Base-by-base conservation (phyloP, 2,888 invertebrate genomes). In the Gandaritis pyraliata region DNA sequence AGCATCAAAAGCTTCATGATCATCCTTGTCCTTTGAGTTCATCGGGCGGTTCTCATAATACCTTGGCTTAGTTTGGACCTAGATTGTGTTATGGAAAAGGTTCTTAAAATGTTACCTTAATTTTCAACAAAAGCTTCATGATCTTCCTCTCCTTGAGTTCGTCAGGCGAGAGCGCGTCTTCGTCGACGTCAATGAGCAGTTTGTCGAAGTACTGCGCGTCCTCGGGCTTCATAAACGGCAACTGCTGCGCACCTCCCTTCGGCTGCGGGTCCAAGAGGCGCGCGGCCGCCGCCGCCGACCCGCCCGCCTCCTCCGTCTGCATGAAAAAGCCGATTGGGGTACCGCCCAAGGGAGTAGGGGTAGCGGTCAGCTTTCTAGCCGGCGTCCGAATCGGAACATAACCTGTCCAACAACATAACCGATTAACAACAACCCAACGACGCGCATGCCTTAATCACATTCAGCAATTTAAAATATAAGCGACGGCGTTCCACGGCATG, bases 161-260 rank as follows among this genome's bases (percentile, higher is more conserved):
- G 77, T 99, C 99, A 0, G 99, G 98, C 54, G 97, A 96, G 41
- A 99, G 93, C 0, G 96, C 91, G 79, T 99, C 98, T 90, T 99
- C 99, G 86, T 99, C 99, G 30, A 99, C 99, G 82, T 99, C 99
- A 57, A 98, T 95, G 71, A 99, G 93, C 68, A 99, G 93, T 89
- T 99, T 99, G 88, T 99, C 99, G 89, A 99, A 99, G 91, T 99
- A 99, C 91, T 99, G 99, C 48, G 99, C 98, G 91, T 99, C 99
- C 88, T 99, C 99, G 0, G 99, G 99, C 87, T 99, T 99, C 96
- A 99, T 97, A 84, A 99, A 98, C 13, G 99, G 99, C 74, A 99
- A 93, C 91, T 99, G 99, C 82, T 90, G 90, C 2, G 38, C 43
- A 76, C 94, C 94, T 0, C 96, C 97, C 87, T 98, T 99, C 0